phyloP scores from a whole-genome alignment of 2,113 vertebrate genomes.

The Platichthys stellatus region DNA sequence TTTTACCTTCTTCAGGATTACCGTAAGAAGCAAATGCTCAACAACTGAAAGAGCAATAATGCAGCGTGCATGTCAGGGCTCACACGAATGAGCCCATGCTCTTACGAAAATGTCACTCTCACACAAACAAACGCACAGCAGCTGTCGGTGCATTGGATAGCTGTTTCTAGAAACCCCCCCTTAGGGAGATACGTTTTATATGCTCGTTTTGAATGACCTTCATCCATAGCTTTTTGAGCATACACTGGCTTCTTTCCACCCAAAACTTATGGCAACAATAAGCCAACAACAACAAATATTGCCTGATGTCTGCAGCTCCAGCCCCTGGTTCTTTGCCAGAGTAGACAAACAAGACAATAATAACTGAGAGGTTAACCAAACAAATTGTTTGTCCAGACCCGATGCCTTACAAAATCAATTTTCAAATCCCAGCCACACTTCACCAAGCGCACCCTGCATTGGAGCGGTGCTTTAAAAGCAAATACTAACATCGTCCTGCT shows the following conservation, averaged over 20 bases:
- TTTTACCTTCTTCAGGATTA: constrained; percentile 36
- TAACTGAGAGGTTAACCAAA: constrained; percentile 40
- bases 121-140: not conserved
- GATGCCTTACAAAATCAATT: constrained; percentile 22
- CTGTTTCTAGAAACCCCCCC: not conserved
- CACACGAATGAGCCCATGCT: constrained; percentile 8
- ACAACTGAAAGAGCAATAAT: constrained; percentile 37
- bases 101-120: not conserved
- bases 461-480: constrained; percentile 19
- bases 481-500: constrained; percentile 42
- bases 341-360: not conserved
- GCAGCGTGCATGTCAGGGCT: constrained; percentile 9
- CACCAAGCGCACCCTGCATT: not conserved
- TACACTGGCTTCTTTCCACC: not conserved
- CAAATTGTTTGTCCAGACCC: constrained; percentile 30
- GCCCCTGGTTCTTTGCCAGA: not conserved
- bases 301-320: not conserved
- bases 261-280: not conserved
- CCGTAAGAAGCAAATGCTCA: constrained; percentile 16
- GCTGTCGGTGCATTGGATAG: not conserved
- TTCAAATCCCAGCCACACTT: not conserved
- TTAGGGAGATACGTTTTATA: constrained; percentile 8
- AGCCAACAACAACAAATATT: not conserved
- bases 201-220: constrained; percentile 12
- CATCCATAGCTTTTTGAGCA: not conserved